These are phyloP conservation scores for Iselma pallidipennis DNA, from an alignment of 2,888 invertebrate genomes.

Conservation along the genomic window DNA sequence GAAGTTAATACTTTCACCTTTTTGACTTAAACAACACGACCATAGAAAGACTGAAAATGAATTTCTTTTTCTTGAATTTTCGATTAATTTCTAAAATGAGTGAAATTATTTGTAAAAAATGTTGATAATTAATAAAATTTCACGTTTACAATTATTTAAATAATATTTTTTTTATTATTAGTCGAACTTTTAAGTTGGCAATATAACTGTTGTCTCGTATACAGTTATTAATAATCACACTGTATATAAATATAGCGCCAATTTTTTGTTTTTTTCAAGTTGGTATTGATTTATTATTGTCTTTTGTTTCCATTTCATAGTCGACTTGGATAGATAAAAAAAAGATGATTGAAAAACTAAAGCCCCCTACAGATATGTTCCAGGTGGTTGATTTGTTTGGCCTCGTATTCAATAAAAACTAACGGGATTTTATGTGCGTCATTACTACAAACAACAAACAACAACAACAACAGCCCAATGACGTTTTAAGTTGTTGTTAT, in stretches of 20 bases:
- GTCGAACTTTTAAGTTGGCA: no score
- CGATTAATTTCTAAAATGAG: background rate
- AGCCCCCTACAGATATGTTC: background rate
- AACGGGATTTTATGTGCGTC: conserved; percentile 36
- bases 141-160: no score
- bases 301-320: background rate
- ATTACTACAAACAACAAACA: no score
- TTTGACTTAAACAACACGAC: conserved; percentile 9
- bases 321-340: background rate
- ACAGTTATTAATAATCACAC: no score
- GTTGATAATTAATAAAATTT: no score
- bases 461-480: no score
- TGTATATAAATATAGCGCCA: no score
- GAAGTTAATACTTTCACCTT: conserved; percentile 53
- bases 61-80: background rate
- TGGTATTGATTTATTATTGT: background rate
- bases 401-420: background rate
- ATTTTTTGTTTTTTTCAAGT: background rate
- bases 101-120: no score
- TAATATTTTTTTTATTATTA: no score
- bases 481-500: no score
- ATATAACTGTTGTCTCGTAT: no score
- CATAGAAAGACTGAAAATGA: background rate
- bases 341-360: background rate
- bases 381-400: background rate